A percentile compares a stretch with the other conserved stretches of the same genome.
phyloP scores from a whole-genome alignment of 2,113 vertebrate genomes.

The Probosciger aterrimus region DNA sequence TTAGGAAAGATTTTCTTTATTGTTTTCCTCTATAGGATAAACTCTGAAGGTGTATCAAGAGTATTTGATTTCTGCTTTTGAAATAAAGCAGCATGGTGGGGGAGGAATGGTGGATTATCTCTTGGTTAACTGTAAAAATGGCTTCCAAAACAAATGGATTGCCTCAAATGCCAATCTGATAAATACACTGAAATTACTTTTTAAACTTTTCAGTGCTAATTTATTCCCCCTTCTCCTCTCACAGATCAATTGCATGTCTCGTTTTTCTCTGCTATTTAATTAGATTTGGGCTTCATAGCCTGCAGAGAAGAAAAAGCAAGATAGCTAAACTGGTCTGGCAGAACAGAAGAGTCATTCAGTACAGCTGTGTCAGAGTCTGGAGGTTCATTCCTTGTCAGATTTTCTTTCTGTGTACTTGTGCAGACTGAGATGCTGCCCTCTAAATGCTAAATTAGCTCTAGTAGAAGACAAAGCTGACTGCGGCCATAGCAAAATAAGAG shows the following conservation, averaged over 20 bases:
- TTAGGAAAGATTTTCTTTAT: not conserved
- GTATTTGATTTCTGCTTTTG: not conserved
- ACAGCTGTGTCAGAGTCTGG: not conserved
- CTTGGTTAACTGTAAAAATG: not conserved
- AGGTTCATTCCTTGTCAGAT: constrained; percentile 25
- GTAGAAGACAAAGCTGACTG: not conserved
- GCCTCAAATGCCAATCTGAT: not conserved
- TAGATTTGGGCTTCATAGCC: not conserved
- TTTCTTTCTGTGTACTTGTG: constrained; percentile 5
- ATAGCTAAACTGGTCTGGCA: constrained; percentile 14
- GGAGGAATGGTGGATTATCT: not conserved
- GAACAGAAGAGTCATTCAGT: constrained; percentile 39
- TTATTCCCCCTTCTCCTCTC: not conserved
- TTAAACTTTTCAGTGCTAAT: constrained; percentile 21
- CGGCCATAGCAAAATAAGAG: not conserved
- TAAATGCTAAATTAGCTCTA: constrained; percentile 5
- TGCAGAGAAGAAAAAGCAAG: not conserved
- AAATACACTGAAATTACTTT: constrained; percentile 11
- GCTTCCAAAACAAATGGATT: not conserved
- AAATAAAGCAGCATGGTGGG: not conserved
- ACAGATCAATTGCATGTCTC: constrained; percentile 1
- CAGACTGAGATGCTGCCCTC: not conserved
- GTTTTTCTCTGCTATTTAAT: constrained; percentile 1
- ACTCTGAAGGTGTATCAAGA: not conserved
- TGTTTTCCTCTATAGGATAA: not conserved